Conservation (phyloP, 2,797 vertebrate species). For the Pangasius macronema region DNA sequence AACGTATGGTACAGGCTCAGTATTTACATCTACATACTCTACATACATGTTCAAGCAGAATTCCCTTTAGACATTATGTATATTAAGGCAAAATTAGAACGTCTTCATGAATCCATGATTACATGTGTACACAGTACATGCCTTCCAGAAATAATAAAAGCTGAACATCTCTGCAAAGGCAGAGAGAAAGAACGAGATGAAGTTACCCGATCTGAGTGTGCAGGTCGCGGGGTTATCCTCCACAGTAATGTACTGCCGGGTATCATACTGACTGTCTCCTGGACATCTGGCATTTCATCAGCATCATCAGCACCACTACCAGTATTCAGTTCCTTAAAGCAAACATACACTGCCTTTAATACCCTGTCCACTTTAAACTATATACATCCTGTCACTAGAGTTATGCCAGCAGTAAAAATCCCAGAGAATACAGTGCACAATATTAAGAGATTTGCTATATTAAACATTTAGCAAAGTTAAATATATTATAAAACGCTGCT, state of each 20-base stretch:
- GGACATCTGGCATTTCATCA: conserved; percentile 84
- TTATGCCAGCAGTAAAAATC: background rate
- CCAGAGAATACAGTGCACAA: background rate
- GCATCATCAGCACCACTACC: conserved; percentile 73
- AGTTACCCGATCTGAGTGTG: conserved; percentile 87
- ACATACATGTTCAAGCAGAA: background rate
- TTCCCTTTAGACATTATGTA: background rate
- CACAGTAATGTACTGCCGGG: conserved; percentile 95
- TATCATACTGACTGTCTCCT: conserved; percentile 91
- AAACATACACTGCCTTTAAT: conserved; percentile 45
- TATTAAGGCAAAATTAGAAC: background rate
- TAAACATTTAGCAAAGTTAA: background rate
- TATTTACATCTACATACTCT: background rate
- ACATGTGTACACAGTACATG: background rate
- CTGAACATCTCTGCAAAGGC: background rate
- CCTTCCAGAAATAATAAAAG: background rate
- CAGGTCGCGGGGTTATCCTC: conserved; percentile 87
- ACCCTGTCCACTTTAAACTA: background rate
- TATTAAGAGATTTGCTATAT: background rate
- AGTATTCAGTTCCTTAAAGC: conserved; percentile 69
- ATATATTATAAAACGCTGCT: background rate
- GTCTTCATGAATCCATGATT: background rate
- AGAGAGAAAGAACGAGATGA: background rate
- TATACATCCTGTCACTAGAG: background rate
- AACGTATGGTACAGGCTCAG: background rate